Evolutionary conservation across 2,113 vertebrate species (phyloP).

Genomic region (Plotosus lineatus): DNA sequence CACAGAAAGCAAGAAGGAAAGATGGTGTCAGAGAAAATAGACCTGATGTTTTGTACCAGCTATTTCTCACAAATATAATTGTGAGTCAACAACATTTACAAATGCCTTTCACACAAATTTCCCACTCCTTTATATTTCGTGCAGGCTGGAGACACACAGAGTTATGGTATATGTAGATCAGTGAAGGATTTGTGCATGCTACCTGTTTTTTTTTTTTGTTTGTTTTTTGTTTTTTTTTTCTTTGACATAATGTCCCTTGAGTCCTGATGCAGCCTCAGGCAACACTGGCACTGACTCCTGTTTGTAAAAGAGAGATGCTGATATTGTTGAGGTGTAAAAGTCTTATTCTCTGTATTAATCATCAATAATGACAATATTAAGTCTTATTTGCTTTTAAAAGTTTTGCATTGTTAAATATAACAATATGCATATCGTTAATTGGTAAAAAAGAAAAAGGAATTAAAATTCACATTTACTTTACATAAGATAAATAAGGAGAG

Average conservation of each 20-base stretch:
- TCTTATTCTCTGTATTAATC: background rate
- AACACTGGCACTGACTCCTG: background rate
- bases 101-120: background rate
- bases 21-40: background rate
- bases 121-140: background rate
- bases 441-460: too few relatives aligned
- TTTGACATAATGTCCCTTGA: background rate
- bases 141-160: background rate
- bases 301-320: background rate
- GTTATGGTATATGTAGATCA: background rate
- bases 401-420: background rate
- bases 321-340: background rate
- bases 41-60: constrained; percentile 1
- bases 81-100: background rate
- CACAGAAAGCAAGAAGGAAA: background rate
- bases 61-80: constrained; percentile 5
- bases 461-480: too few relatives aligned
- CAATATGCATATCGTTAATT: background rate
- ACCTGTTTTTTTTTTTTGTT: background rate
- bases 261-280: background rate
- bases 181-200: background rate
- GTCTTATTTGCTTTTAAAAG: background rate
- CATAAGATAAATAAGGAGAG: too few relatives aligned
- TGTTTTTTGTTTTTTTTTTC: background rate
- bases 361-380: background rate